Evolutionary conservation across 2,113 vertebrate species (phyloP), one percentile per base, ranked within the genome.

Genomic region (Oplegnathus fasciatus): DNA sequence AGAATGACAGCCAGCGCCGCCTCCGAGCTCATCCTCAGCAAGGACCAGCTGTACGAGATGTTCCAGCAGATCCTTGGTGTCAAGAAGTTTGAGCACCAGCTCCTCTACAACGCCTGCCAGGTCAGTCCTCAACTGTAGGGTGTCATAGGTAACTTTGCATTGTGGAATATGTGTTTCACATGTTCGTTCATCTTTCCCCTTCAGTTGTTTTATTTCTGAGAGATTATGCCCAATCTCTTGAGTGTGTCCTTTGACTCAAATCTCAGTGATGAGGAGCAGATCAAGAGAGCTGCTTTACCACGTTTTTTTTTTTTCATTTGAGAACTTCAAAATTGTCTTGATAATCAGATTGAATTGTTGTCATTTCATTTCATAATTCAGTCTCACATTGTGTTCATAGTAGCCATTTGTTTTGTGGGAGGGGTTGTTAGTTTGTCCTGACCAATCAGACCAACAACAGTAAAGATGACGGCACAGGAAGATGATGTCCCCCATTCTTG

Each of bases 31-130:
- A 99, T 99, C 89, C 97, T 99, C 86, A 99, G 98, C 95, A 99
- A 99, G 89, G 98, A 99, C 91, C 98, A 99, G 78, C 96, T 99
- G 70, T 99, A 99, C 0, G 98, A 99, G 93, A 99, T 99, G 98
- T 99, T 99, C 94, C 98, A 99, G 93, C 97, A 97, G 81, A 99
- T 99, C 90, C 93, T 99, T 44, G 98, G 98, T 42, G 97, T 99
- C 94, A 99, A 99, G 95, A 99, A 99, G 76, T 99, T 99, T 30
- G 98, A 99, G 82, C 98, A 99, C 93, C 98, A 99, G 88, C 97
- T 99, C 68, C 95, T 99, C 34, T 99, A 99, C 88, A 99, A 99
- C 0, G 98, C 98, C 0, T 99, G 98, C 83, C 98, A 99, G 98
- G 98, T 99, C 91, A 96, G 94, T 76, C 7, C 32, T 32, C n/a